Evolutionary conservation across 2,888 invertebrate genomes (phyloP).

Genomic region (Eilema caniola): DNA sequence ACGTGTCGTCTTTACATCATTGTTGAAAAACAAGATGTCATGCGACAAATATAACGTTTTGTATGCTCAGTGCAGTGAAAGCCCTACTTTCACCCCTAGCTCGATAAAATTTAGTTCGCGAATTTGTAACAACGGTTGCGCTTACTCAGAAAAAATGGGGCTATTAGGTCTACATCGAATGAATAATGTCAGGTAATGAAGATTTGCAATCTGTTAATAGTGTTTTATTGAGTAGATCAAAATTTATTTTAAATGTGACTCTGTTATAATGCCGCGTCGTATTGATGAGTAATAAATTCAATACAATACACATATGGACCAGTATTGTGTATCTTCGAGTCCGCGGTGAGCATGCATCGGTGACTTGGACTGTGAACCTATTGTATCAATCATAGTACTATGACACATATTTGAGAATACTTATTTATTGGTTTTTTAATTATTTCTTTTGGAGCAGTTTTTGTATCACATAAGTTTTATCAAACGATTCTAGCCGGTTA

Average conservation of each 20-base stretch:
- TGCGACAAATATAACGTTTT: constrained; percentile 55
- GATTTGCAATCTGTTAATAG: constrained; percentile 55
- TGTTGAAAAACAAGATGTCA: constrained; percentile 45
- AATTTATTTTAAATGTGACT: constrained; percentile 47
- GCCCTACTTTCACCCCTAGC: constrained; percentile 74
- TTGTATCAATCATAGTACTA: background rate
- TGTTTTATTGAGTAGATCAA: constrained; percentile 48
- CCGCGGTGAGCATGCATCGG: constrained; percentile 41
- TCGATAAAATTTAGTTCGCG: constrained; percentile 69
- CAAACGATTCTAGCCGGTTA: background rate
- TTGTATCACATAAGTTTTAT: background rate
- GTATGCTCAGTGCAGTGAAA: constrained; percentile 72
- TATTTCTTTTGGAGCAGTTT: background rate
- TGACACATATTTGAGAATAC: background rate
- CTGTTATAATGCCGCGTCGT: constrained; percentile 36
- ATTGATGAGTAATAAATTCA: constrained; percentile 37
- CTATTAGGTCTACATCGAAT: constrained; percentile 73
- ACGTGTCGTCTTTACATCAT: constrained; percentile 46
- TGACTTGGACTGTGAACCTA: constrained; percentile 31
- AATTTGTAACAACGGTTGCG: constrained; percentile 77
- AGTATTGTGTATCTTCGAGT: constrained; percentile 51
- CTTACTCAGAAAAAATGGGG: constrained; percentile 75
- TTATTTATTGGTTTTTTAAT: background rate
- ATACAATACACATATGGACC: constrained; percentile 34
- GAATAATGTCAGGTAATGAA: constrained; percentile 63